Evolutionary conservation across 2,888 invertebrate genomes (phyloP).

Genomic region (Liopterus haemorrhoidalis): DNA sequence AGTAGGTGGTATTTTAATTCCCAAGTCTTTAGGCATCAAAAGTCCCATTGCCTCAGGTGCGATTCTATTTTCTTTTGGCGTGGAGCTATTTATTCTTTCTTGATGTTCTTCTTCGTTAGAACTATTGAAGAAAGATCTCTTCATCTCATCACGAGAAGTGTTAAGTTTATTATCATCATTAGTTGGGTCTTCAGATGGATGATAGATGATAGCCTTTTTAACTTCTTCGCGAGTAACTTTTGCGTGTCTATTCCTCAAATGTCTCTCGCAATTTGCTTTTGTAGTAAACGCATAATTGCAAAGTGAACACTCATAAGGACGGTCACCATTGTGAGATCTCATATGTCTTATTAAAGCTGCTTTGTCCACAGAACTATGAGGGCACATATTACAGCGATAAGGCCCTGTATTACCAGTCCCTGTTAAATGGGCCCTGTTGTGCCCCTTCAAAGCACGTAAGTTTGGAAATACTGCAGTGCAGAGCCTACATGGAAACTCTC

Average conservation of each 20-base stretch:
- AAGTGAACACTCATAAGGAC: constrained; percentile 90
- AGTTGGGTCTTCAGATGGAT: constrained; percentile 78
- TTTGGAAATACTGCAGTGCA: constrained; percentile 85
- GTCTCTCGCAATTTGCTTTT: constrained; percentile 94
- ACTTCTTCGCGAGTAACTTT: constrained; percentile 83
- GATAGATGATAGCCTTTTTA: constrained; percentile 79
- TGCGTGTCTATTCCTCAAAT: constrained; percentile 84
- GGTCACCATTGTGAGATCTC: constrained; percentile 90
- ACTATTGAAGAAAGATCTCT: constrained; percentile 36
- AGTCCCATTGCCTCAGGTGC: constrained; percentile 27
- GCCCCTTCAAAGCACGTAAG: constrained; percentile 82
- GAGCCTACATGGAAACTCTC: constrained; percentile 85
- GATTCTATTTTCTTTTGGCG: constrained; percentile 36
- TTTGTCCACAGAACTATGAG: constrained; percentile 83
- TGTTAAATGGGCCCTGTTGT: constrained; percentile 79
- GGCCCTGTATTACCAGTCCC: constrained; percentile 68
- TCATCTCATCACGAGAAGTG: constrained; percentile 50
- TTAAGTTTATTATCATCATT: constrained; percentile 61
- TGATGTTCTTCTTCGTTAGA: constrained; percentile 24
- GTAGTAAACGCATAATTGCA: constrained; percentile 96
- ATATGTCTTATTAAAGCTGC: constrained; percentile 86
- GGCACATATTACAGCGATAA: constrained; percentile 90
- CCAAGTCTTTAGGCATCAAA: constrained; percentile 6
- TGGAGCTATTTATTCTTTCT: constrained; percentile 39
- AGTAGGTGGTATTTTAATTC: constrained; percentile 21